Base-by-base conservation (phyloP, 30 jellyfish, hydroid and myxozoan genomes). In the Sanderia malayensis region DNA sequence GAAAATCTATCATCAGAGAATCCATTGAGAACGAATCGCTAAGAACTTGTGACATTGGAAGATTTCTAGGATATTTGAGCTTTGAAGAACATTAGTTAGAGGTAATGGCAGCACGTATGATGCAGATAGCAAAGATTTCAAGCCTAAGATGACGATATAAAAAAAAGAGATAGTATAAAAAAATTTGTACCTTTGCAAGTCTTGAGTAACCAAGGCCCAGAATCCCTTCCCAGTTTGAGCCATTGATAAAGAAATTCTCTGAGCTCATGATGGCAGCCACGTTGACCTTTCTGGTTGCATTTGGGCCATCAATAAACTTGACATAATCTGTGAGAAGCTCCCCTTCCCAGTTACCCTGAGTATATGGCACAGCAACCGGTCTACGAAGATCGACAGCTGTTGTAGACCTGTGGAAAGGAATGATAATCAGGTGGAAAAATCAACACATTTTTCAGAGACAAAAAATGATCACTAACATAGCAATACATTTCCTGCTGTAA, bases 321-420 rank as follows among this genome's bases (percentile, higher is more conserved):
- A 93, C 77, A 30, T 86, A 73, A 87, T 93, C 99, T 10, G 97
- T 66, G 7, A 89, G 97, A 29, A 93, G 86, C 29, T 80, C 89
- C 4, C 99, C 99, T 75, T 86, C 94, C 99, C 99, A 93, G 58
- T 93, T 86, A 2, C 99, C 99, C 65, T 93, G 99, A 24, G 99
- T 93, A 69, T 93, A 93, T 11, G 99, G 99, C 7, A 93, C 99
- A 25, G 96, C 99, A n/a, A 93, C 99, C 2, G 97, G 88, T 47
- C 96, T 52, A 30, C 88, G 88, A n/a, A 83, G 53, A 62, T 85
- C 96, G 44, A 75, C 89, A 44, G 69, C 93, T 13, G 96, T 81
- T 27, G 90, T 58, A 11, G 99, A 92, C 82, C 99, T 92, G 61
- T 8, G 52, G 20, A n/a, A n/a, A n/a, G n/a, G n/a, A n/a, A n/a